Conservation (phyloP, 2,797 vertebrate species). For the Crax fasciolata region DNA sequence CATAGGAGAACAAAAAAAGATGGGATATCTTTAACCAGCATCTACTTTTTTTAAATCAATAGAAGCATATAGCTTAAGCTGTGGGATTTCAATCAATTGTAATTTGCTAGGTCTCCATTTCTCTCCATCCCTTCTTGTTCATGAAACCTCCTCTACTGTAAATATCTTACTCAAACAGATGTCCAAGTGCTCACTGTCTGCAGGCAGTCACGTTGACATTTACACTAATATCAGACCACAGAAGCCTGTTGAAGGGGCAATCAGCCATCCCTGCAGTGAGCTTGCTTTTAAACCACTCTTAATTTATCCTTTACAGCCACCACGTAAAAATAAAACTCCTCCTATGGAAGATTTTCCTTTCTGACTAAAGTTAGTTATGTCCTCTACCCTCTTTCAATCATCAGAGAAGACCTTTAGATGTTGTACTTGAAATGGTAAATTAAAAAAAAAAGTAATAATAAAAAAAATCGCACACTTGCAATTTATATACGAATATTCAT, state of each 20-base stretch:
- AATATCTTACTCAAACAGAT: neutral
- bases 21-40: conserved; percentile 63
- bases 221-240: neutral
- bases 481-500: conserved; percentile 7
- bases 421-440: conserved; percentile 13
- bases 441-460: neutral
- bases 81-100: conserved; percentile 12
- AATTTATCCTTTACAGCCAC: neutral
- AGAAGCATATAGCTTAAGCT: conserved; percentile 24
- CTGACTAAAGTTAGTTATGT: conserved; percentile 2
- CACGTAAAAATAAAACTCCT: conserved; percentile 23
- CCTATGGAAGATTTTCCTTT: conserved; percentile 41
- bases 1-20: conserved; percentile 43
- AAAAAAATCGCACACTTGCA: neutral
- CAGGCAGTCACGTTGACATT: conserved; percentile 6
- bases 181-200: neutral
- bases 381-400: neutral
- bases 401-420: neutral
- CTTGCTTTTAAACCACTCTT: conserved; percentile 12
- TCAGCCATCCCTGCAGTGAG: neutral
- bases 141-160: neutral
- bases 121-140: neutral
- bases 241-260: neutral
- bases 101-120: neutral
- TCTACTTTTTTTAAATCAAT: conserved; percentile 56